A percentile compares a stretch with the other conserved stretches of the same genome.
Conservation (phyloP, 2,888 invertebrate genomes). For the Phaedon cochleariae region DNA sequence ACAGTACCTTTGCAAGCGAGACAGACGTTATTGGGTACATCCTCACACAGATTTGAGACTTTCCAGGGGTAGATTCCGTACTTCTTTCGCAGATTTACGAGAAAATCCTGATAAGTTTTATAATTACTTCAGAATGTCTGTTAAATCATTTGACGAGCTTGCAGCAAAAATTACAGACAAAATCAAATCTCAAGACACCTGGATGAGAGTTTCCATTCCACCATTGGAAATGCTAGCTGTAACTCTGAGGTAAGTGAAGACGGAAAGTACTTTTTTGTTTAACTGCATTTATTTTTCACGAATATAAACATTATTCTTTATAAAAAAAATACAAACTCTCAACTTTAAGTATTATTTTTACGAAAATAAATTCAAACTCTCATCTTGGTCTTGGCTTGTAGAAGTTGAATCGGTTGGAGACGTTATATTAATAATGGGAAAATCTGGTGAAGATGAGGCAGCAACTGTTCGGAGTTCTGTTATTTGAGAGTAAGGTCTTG, state of each 20-base stretch:
- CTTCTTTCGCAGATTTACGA: conserved; percentile 16
- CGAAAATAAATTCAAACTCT: conserved; percentile 10
- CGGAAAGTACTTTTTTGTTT: conserved; percentile 4
- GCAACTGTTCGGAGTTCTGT: conserved; percentile 10
- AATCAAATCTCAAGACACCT: conserved; percentile 22
- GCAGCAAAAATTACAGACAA: conserved; percentile 11
- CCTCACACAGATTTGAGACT: conserved; percentile 18
- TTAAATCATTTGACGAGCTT: conserved; percentile 23
- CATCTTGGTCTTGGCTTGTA: conserved; percentile 7
- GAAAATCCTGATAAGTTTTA: conserved; percentile 17
- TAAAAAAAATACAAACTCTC: conserved; percentile 11
- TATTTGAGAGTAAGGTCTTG: not conserved
- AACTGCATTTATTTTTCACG: conserved; percentile 7
- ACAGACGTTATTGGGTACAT: conserved; percentile 23
- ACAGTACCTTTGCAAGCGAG: conserved; percentile 15
- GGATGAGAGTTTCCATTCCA: conserved; percentile 21
- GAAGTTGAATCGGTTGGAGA: conserved; percentile 8
- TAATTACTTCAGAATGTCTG: conserved; percentile 23
- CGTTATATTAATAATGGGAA: conserved; percentile 5
- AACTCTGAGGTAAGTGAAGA: conserved; percentile 25
- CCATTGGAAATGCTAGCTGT: conserved; percentile 24
- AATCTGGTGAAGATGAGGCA: conserved; percentile 7
- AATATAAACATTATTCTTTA: conserved; percentile 14
- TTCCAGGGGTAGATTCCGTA: conserved; percentile 14
- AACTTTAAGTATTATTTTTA: conserved; percentile 1